Evolutionary conservation across 2,888 invertebrate species (phyloP), one percentile per base, ranked within the genome.

Genomic region (Muscina levida): DNA sequence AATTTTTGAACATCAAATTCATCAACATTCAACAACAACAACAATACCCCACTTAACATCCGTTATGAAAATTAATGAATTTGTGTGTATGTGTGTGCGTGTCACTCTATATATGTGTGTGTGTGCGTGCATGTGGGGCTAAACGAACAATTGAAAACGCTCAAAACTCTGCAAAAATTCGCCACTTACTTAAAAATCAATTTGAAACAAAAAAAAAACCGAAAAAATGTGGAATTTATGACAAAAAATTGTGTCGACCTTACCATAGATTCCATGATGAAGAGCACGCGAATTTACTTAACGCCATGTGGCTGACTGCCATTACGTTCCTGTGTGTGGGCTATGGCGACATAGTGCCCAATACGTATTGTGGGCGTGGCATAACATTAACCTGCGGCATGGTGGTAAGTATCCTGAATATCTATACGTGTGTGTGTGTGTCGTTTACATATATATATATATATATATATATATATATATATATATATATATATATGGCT

Each of bases 251-350:
- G n/a, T 65, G 59, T 59, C 31, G 37, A 56, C 1, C 19, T n/a
- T n/a, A n/a, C n/a, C 42, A 72, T 72, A 98, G 98, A 94, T 97
- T 97, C 93, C 98, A 98, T 92, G 98, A 98, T 92, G 97, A 97
- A 92, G 97, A 97, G 92, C 98, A 98, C 93, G 97, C 97, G 91
- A 98, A 98, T 94, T 95, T 98, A 91, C 94, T 97, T 92, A 99
- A 99, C 93, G 97, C 99, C 91, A 98, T 99, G 97, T 99, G 99
- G 99, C 95, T 99, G 93, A 98, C 99, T 91, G 98, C 99, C 92
- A 99, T 99, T 91, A 99, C 99, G 88, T 99, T 99, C 94, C 95
- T 99, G 91, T 98, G 98, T 93, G 98, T 99, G 89, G 99, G 99
- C 91, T 99, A 99, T 92, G 99, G 99, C 87, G 99, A 98, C 93